phyloP scores from a whole-genome alignment of 1,140 invertebrate genomes.

The Pomacea maculata region DNA sequence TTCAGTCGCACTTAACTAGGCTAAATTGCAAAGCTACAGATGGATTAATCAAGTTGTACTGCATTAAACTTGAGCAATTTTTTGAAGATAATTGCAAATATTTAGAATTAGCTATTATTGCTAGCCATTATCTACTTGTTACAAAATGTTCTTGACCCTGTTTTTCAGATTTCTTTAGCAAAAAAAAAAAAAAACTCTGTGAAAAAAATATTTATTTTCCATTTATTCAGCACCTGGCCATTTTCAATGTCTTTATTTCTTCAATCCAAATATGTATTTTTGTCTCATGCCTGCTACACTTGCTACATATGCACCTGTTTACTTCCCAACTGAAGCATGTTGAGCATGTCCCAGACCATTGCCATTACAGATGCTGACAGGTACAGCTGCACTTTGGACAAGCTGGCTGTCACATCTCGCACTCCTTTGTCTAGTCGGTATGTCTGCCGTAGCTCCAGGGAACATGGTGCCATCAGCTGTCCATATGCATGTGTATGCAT shows the following conservation, averaged over 20 bases:
- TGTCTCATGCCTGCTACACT: not conserved
- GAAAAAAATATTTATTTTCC: too few relatives aligned
- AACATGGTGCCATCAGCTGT: constrained; percentile 67
- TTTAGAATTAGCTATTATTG: too few relatives aligned
- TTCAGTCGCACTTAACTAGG: too few relatives aligned
- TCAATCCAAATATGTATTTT: not conserved
- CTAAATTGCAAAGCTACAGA: too few relatives aligned
- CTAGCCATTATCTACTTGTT: too few relatives aligned
- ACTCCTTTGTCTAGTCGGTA: constrained; percentile 30
- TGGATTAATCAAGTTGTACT: too few relatives aligned
- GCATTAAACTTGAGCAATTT: too few relatives aligned
- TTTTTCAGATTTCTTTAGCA: not conserved
- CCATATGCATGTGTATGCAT: constrained; percentile 18
- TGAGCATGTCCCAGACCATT: constrained; percentile 70
- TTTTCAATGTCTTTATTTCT: not conserved
- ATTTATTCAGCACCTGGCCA: too few relatives aligned
- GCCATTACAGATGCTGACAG: constrained; percentile 79
- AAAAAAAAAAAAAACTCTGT: too few relatives aligned
- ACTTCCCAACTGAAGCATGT: constrained; percentile 34
- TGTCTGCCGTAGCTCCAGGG: constrained; percentile 42
- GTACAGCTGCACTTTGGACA: constrained; percentile 69
- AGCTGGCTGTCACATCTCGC: constrained; percentile 67
- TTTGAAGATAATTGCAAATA: too few relatives aligned
- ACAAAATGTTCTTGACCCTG: too few relatives aligned
- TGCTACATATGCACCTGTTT: constrained; percentile 15